Evolutionary conservation across 2,113 vertebrate genomes (phyloP), one percentile per base, ranked within the genome.

Genomic region (Mesembrinibis cayennensis): DNA sequence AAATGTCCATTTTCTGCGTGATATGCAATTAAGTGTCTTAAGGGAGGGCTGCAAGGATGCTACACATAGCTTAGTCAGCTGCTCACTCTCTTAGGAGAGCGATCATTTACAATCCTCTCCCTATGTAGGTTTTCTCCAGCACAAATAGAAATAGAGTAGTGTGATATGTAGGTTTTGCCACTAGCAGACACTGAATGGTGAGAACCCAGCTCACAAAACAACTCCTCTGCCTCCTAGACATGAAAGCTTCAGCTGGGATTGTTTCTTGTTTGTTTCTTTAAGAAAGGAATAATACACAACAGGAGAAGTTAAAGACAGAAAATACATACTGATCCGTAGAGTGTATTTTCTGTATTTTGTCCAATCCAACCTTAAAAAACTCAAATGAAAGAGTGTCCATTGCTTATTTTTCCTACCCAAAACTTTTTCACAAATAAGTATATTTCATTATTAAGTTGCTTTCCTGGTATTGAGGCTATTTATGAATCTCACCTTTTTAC

Each of bases 141-240:
- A 94, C 36, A 87, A 91, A 78, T 0, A 89, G 59, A 91, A 95
- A 78, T 81, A 65, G 42, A 86, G 13, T 63, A 71, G 49, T 14
- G 11, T 93, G 81, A 72, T 87, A 93, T 82, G 81, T 93, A 65
- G 65, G 81, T 91, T 95, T 69, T 94, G 61, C 61, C 61, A 63
- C 65, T 34, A 83, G 38, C 44, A 95, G 69, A 91, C 77, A 95
- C 69, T 63, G 52, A 78, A 67, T 92, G 50, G 76, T 94, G 72
- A 87, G 86, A 92, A 87, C 34, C 63, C 82, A 83, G 55, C 42
- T 82, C 77, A 92, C 59, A 94, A 91, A 89, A 89, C 59, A 92
- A 91, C 69, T 96, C 74, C 49, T 86, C 72, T 93, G 90, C 84
- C 52, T 93, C 77, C 42, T 71, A 94, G 84, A 91, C 56, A 67